Conservation (phyloP, 2,888 invertebrate genomes). For the Galeruca laticollis region DNA sequence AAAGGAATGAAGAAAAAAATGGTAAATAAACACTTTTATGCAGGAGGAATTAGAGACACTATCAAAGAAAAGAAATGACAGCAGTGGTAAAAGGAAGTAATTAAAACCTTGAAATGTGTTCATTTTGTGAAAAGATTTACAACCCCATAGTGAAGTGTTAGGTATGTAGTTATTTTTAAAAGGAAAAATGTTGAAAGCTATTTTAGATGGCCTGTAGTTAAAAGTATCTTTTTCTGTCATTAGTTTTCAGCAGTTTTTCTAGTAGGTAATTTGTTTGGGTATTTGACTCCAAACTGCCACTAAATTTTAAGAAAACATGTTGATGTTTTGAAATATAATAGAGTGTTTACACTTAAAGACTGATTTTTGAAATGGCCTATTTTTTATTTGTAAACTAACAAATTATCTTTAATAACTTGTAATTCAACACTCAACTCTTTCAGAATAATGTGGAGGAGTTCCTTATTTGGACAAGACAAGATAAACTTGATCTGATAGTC, state of each 20-base stretch:
- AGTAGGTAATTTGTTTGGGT: conserved; percentile 5
- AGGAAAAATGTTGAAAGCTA: conserved; percentile 6
- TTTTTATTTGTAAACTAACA: not conserved
- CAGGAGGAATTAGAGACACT: conserved; percentile 13
- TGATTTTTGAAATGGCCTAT: not conserved
- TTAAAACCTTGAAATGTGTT: conserved; percentile 25
- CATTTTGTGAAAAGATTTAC: conserved; percentile 28
- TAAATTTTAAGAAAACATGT: not conserved
- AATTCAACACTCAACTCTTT: too few relatives aligned
- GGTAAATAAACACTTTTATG: conserved; percentile 1
- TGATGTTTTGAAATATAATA: conserved; percentile 5
- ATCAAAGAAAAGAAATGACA: conserved; percentile 12
- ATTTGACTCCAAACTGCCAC: not conserved
- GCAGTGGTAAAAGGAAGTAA: conserved; percentile 20
- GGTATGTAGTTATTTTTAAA: conserved; percentile 17
- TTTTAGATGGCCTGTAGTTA: conserved; percentile 10
- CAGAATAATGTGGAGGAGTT: too few relatives aligned
- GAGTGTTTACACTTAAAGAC: not conserved
- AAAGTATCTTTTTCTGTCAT: conserved; percentile 15
- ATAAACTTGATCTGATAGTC: too few relatives aligned
- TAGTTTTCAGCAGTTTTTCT: conserved; percentile 18
- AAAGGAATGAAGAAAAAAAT: not conserved
- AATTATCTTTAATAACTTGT: too few relatives aligned
- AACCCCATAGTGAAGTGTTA: conserved; percentile 11
- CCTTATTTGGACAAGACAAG: too few relatives aligned